Conservation (phyloP, 2,888 invertebrate genomes). For the Fragum fragum region DNA sequence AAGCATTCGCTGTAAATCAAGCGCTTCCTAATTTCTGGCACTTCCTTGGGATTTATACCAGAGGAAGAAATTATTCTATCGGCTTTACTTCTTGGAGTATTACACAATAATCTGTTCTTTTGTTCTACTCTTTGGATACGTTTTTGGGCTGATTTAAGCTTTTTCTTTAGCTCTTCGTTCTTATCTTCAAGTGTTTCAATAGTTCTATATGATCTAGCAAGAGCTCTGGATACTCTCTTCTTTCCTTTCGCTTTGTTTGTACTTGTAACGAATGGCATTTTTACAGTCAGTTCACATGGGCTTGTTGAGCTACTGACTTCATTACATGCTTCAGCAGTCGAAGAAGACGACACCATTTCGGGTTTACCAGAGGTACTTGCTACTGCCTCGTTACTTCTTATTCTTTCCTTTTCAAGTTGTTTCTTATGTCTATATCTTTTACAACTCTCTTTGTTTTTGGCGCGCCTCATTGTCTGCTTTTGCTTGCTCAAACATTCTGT, state of each 20-base stretch:
- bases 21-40: too few relatives aligned
- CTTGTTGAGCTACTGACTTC: slow-evolving; percentile 12
- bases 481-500: too few relatives aligned
- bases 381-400: not conserved
- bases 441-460: not conserved
- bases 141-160: slow-evolving; percentile 2
- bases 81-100: too few relatives aligned
- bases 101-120: too few relatives aligned
- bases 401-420: not conserved
- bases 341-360: too few relatives aligned
- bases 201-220: slow-evolving; percentile 12
- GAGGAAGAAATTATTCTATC: too few relatives aligned
- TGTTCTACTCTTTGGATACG: not conserved
- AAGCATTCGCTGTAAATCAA: too few relatives aligned
- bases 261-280: not conserved
- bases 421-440: not conserved
- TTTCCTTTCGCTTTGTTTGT: slow-evolving; percentile 7
- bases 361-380: not conserved
- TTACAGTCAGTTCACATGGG: not conserved
- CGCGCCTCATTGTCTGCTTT: not conserved
- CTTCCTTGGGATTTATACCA: too few relatives aligned
- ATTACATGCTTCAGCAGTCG: too few relatives aligned
- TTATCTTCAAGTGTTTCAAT: slow-evolving; percentile 3
- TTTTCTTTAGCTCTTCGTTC: slow-evolving; percentile 5
- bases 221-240: slow-evolving; percentile 7